These are phyloP conservation scores for Leucophenga maculata DNA, from an alignment of 2,888 invertebrate species.

Conservation along the genomic window DNA sequence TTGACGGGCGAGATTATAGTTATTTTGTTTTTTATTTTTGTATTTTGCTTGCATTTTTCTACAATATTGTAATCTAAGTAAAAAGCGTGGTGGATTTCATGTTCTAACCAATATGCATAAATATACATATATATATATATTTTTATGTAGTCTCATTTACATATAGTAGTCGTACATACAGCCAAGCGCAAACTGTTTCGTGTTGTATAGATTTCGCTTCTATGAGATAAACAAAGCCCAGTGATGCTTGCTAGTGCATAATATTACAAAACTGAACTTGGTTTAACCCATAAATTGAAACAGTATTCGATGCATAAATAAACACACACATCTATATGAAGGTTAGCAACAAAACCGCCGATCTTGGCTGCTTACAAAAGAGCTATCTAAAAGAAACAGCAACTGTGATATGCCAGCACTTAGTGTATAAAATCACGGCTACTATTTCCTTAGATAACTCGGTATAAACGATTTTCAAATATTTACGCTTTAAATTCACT, in stretches of 20 bases:
- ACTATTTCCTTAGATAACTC: conserved; percentile 73
- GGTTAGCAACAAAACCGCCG: conserved; percentile 29
- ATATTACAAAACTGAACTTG: conserved; percentile 69
- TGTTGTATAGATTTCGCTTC: conserved; percentile 52
- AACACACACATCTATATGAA: background rate
- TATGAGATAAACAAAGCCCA: conserved; percentile 71
- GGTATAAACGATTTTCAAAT: conserved; percentile 58
- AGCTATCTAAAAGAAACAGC: conserved; percentile 73
- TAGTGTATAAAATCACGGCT: conserved; percentile 70
- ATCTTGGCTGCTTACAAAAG: conserved; percentile 69
- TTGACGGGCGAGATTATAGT: conserved; percentile 12
- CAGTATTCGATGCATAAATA: conserved; percentile 13
- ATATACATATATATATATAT: background rate
- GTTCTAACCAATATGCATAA: conserved; percentile 16
- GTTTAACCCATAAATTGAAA: conserved; percentile 72
- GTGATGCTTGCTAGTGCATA: conserved; percentile 55
- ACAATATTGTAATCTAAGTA: conserved; percentile 45
- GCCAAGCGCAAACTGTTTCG: conserved; percentile 26
- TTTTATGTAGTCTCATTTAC: background rate
- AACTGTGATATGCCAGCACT: conserved; percentile 70
- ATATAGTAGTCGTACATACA: too few relatives aligned
- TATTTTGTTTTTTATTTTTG: conserved; percentile 37
- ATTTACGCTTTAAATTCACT: background rate
- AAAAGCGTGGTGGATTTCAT: conserved; percentile 43
- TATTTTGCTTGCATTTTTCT: conserved; percentile 56